These are phyloP conservation scores for Lepidostoma basale DNA, from an alignment of 1,140 invertebrate species.

Conservation along the genomic window DNA sequence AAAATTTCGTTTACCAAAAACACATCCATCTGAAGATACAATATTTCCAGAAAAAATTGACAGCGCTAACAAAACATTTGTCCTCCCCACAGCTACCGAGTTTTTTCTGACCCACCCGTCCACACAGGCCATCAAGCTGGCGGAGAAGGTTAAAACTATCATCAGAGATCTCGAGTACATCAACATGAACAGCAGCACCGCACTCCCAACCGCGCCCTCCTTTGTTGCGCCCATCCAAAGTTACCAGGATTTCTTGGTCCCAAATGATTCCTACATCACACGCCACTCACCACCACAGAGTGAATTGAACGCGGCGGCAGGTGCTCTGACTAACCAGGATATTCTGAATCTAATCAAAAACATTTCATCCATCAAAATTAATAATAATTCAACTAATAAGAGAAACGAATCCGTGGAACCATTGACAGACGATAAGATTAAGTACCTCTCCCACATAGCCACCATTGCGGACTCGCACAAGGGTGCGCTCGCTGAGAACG, in stretches of 20 bases:
- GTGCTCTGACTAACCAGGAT: conserved; percentile 29
- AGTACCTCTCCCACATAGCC: conserved; percentile 59
- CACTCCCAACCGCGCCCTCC: conserved; percentile 18
- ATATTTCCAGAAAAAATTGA: conserved; percentile 29
- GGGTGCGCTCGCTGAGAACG: conserved; percentile 54
- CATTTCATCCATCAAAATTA: conserved; percentile 20
- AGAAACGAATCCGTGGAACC: conserved; percentile 25
- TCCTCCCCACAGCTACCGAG: conserved; percentile 41
- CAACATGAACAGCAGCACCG: background rate
- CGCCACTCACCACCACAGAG: no score
- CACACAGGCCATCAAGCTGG: conserved; percentile 40
- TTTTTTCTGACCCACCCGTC: conserved; percentile 43
- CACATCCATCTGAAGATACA: conserved; percentile 37
- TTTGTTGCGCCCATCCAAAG: conserved; percentile 30
- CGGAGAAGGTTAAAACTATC: conserved; percentile 38
- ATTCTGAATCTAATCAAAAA: conserved; percentile 37
- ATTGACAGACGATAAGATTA: conserved; percentile 57
- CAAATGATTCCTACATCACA: no score
- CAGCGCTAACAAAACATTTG: conserved; percentile 24
- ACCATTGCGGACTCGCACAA: conserved; percentile 59
- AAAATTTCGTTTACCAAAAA: conserved; percentile 45
- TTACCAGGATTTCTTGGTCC: conserved; percentile 24
- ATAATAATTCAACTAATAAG: background rate
- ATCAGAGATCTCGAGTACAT: conserved; percentile 33
- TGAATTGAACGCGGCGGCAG: no score